phyloP scores from a whole-genome alignment of 2,113 vertebrate genomes.

The Macaca fascicularis region T2T-MFA8v1.1 NC_088390.1:49516501-49517000 shows the following conservation, averaged over 20 bases:
- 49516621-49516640: background rate
- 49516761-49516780: background rate
- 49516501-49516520: background rate
- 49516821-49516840: too few species aligned
- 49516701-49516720: background rate
- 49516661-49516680: background rate
- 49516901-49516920: too few species aligned
- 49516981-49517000: too few species aligned
- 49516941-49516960: too few species aligned
- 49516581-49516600: rapidly evolving
- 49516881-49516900: too few species aligned
- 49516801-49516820: too few species aligned
- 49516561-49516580: background rate
- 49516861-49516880: too few species aligned
- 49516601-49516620: too few species aligned
- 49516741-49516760: background rate
- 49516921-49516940: too few species aligned
- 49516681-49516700: background rate
- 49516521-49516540: background rate
- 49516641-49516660: background rate
- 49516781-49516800: too few species aligned
- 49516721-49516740: background rate
- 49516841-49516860: too few species aligned
- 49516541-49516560: background rate
- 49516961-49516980: too few species aligned